Percentiles rank a stretch among this genome's conserved stretches.
Conservation (phyloP, 2,113 vertebrate genomes). For the Leuciscus idus region DNA sequence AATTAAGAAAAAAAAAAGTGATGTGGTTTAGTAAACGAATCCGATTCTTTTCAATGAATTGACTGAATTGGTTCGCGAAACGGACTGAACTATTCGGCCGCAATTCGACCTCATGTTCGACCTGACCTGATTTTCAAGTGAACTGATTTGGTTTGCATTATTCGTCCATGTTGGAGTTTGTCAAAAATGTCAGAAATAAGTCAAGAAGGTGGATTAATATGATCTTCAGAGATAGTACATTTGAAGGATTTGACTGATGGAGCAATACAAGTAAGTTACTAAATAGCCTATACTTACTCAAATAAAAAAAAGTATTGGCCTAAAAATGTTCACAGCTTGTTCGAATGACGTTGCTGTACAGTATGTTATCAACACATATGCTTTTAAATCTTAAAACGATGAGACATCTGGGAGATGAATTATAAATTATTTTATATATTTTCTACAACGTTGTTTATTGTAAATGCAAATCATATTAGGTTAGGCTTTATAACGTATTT, state of each 20-base stretch:
- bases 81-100: background rate
- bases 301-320: background rate
- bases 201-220: background rate
- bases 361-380: background rate
- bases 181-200: background rate
- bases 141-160: background rate
- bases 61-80: background rate
- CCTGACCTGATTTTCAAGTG: background rate
- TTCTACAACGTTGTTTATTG: background rate
- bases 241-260: background rate
- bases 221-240: background rate
- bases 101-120: too few relatives aligned
- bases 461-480: background rate
- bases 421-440: background rate
- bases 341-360: background rate
- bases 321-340: background rate
- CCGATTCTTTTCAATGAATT: background rate
- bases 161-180: too few relatives aligned
- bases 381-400: background rate
- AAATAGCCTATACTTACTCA: background rate
- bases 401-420: background rate
- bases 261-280: background rate
- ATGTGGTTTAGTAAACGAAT: background rate
- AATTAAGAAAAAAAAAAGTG: background rate
- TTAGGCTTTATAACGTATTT: background rate